phyloP scores from a whole-genome alignment of 1,140 invertebrate genomes.

The Penaeus indicus region DNA sequence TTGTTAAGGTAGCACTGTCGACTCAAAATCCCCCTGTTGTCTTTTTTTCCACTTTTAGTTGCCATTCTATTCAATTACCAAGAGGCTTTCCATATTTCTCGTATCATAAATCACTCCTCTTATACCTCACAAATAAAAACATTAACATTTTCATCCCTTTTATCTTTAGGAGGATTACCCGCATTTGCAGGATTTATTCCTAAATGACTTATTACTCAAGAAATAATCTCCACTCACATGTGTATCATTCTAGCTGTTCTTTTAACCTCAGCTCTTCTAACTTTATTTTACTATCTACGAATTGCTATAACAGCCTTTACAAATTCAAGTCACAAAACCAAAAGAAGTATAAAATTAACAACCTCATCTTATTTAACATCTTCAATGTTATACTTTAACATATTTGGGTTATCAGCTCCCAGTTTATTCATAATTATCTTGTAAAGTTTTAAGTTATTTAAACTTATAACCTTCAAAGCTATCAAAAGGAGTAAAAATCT shows the following conservation, averaged over 20 bases:
- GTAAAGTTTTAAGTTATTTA: constrained; percentile 63
- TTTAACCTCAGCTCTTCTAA: background rate
- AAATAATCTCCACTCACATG: background rate
- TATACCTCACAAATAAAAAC: background rate
- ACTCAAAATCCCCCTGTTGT: background rate
- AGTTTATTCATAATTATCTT: background rate
- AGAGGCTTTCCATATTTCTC: background rate
- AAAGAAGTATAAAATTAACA: constrained; percentile 73
- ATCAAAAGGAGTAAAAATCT: constrained; percentile 31
- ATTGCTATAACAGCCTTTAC: background rate
- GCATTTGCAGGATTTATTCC: constrained; percentile 26
- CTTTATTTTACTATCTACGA: constrained; percentile 10
- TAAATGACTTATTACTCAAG: constrained; percentile 19
- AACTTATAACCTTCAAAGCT: constrained; percentile 63
- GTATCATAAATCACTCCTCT: background rate
- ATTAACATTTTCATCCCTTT: background rate
- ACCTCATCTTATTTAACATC: constrained; percentile 78
- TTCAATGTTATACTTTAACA: background rate
- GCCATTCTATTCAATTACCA: background rate
- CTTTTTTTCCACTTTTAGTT: background rate
- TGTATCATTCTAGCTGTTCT: background rate
- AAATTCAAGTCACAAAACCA: background rate
- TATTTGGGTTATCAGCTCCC: background rate
- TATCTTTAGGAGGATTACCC: constrained; percentile 7
- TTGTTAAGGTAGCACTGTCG: constrained; percentile 74